These are phyloP conservation scores for Pogoniulus pusillus DNA, from an alignment of 2,797 vertebrate species.

Conservation along the genomic window DNA sequence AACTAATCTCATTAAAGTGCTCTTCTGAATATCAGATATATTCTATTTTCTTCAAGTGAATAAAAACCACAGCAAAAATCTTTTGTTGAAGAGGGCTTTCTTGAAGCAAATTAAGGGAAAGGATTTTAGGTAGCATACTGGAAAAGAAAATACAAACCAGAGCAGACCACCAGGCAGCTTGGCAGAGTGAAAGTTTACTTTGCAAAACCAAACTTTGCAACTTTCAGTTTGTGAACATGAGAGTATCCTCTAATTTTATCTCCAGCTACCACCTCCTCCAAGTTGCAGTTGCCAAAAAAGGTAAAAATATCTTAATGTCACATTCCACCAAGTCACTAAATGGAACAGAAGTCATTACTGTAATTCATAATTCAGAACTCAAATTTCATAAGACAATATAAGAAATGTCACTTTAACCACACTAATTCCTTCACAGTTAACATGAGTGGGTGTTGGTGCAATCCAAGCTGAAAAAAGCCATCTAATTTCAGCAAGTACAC, in stretches of 20 bases:
- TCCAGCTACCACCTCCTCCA: constrained; percentile 56
- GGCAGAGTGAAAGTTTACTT: constrained; percentile 57
- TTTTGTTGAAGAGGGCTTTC: neutral
- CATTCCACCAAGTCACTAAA: constrained; percentile 71
- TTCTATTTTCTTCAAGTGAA: neutral
- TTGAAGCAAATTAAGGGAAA: neutral
- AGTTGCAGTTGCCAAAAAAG: constrained; percentile 56
- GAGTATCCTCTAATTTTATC: constrained; percentile 71
- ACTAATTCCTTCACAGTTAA: constrained; percentile 77
- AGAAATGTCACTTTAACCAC: constrained; percentile 73
- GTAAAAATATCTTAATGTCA: constrained; percentile 64
- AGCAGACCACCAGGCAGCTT: constrained; percentile 33
- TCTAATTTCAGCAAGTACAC: constrained; percentile 81
- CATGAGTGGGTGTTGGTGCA: constrained; percentile 82
- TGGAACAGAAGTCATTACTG: constrained; percentile 56
- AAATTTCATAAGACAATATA: constrained; percentile 75
- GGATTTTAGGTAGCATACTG: neutral
- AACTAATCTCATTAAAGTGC: neutral
- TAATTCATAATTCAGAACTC: constrained; percentile 79
- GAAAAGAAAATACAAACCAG: neutral
- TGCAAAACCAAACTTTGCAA: constrained; percentile 66
- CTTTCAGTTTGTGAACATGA: constrained; percentile 70
- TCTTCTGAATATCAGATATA: neutral
- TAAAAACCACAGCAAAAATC: neutral
- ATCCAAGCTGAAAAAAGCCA: constrained; percentile 80